Evolutionary conservation across 2,888 invertebrate species (phyloP), one percentile per base, ranked within the genome.

Genomic region (Cantharis nigra): DNA sequence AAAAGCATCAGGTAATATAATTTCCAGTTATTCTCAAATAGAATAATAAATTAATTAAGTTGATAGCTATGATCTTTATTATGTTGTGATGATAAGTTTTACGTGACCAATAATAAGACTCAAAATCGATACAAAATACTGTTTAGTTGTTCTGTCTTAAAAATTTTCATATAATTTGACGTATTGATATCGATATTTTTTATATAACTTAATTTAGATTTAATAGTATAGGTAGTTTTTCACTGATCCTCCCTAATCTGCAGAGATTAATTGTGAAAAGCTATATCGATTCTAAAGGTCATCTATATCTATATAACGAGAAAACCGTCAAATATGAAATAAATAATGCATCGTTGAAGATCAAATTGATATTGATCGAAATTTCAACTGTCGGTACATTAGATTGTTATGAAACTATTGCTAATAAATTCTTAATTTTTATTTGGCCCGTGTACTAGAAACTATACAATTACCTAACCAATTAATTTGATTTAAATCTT

Each of bases 1-100:
- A 67, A 67, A 23, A 67, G 65, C 65, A 67, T 67, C 65, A 67
- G 65, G 65, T 67, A 67, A 67, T 23, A 67, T 26, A 67, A 67
- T 67, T 67, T 67, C 13, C 4, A 23, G 11, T 9, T 23, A 13
- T 23, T 67, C n/a, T n/a, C 4, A 26, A 67, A 67, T 67, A 23
- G 13, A n/a, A 67, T 26, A 23, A 23, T 67, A 67, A 65, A 18
- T 67, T 67, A 67, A 67, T 67, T 67, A 67, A 67, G 23, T 67
- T 67, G 65, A 67, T 67, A 67, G 18, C n/a, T n/a, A 5, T 7
- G 7, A n/a, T n/a, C n/a, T 49, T 49, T 49, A n/a, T 49, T 7
- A n/a, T 11, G 10, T 11, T 10, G 28, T 30, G 10, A 30, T 30
- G 28, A 11, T 30, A 11, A 30, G 28, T 26, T 1, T 26, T 26